These are phyloP conservation scores for Metopolophium dirhodum DNA, from an alignment of 1,140 invertebrate genomes.

Conservation along the genomic window DNA sequence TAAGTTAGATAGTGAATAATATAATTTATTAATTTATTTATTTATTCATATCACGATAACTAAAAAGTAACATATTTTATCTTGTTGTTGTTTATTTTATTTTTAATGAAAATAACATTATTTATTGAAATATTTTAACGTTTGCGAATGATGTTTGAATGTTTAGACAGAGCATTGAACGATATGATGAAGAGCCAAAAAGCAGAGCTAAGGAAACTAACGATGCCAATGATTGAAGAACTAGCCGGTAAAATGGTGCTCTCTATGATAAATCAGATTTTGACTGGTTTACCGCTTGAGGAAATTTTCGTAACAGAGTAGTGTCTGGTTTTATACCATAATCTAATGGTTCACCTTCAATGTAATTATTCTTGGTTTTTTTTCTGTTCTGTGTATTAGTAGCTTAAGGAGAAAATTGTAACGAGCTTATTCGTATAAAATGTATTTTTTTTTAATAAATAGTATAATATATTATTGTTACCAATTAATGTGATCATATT, in stretches of 20 bases:
- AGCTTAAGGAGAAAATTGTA: neutral
- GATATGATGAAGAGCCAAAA: constrained; percentile 60
- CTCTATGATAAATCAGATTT: constrained; percentile 60
- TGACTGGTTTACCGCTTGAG: constrained; percentile 58
- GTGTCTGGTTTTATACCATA: neutral
- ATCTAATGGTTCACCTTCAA: neutral
- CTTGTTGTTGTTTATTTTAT: neutral
- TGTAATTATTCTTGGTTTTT: neutral
- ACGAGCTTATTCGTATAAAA: neutral
- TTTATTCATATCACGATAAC: no score
- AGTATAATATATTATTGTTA: constrained; percentile 4
- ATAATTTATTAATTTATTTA: no score
- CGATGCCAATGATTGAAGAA: constrained; percentile 59
- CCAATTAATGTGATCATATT: neutral
- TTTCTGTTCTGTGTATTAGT: neutral
- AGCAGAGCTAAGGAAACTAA: constrained; percentile 59
- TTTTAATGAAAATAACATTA: neutral
- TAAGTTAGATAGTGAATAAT: constrained; percentile 33
- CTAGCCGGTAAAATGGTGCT: constrained; percentile 59
- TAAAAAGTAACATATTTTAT: neutral
- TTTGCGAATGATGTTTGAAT: neutral
- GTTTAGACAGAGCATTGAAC: constrained; percentile 60
- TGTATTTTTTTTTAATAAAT: neutral
- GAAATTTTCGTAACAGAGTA: constrained; percentile 58
- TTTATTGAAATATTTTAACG: neutral